These are phyloP conservation scores for Drosophila busckii DNA, from an alignment of 1,140 invertebrate genomes.

Conservation along the genomic window DNA sequence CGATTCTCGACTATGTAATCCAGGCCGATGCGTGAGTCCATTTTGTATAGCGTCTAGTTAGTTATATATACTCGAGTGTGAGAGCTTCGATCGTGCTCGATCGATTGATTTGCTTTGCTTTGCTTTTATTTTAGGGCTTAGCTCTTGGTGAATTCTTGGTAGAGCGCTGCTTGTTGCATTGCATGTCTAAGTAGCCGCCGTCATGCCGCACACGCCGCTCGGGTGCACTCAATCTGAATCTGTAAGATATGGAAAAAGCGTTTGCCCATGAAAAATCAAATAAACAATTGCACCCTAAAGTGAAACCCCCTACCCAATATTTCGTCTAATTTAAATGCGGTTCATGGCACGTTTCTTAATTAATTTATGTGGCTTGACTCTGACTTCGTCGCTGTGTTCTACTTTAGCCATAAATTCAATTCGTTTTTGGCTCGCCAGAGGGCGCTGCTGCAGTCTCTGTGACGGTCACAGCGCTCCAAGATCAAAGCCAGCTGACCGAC, in stretches of 20 bases:
- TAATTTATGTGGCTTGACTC: conserved; percentile 66
- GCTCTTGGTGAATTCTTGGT: conserved; percentile 31
- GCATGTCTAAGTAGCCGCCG: conserved; percentile 62
- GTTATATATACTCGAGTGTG: conserved; percentile 8
- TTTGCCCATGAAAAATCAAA: conserved; percentile 34
- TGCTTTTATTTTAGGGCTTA: conserved; percentile 46
- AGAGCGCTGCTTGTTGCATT: conserved; percentile 33
- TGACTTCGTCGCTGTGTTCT: conserved; percentile 26
- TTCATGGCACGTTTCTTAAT: conserved; percentile 39
- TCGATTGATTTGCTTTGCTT: conserved; percentile 44
- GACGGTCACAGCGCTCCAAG: conserved; percentile 25
- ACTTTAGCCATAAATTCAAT: conserved; percentile 57
- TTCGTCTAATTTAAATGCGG: conserved; percentile 49
- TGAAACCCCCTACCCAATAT: conserved; percentile 17
- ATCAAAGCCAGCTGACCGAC: conserved; percentile 45
- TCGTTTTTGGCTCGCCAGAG: conserved; percentile 20
- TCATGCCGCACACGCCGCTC: conserved; percentile 51
- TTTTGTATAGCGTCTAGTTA: conserved; percentile 59
- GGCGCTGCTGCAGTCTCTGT: conserved; percentile 17
- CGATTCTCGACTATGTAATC: conserved; percentile 96
- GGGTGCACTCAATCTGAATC: conserved; percentile 66
- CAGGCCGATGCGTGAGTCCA: conserved; percentile 93
- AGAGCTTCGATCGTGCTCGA: conserved; percentile 6
- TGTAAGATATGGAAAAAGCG: conserved; percentile 39
- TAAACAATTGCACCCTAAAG: conserved; percentile 43